Conservation (phyloP, 2,113 vertebrate species). For the Eulacestoma nigropectus region DNA sequence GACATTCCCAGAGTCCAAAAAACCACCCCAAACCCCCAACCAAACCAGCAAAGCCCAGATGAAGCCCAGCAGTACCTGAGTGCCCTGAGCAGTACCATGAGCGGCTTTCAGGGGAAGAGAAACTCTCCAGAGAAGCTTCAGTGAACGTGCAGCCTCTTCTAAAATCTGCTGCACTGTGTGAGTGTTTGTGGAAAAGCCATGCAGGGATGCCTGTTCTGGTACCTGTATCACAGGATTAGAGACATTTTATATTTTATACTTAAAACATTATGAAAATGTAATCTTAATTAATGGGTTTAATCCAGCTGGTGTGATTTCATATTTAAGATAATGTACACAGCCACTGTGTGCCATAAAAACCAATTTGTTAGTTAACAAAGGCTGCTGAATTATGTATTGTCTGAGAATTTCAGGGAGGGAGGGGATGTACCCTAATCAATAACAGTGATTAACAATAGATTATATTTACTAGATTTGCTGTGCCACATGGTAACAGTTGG, state of each 20-base stretch:
- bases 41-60: background rate
- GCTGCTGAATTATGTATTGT: constrained; percentile 34
- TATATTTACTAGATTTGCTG: constrained; percentile 20
- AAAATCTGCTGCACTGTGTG: constrained; percentile 79
- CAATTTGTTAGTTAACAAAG: constrained; percentile 29
- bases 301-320: background rate
- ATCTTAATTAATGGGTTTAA: constrained; percentile 20
- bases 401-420: background rate
- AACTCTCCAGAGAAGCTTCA: constrained; percentile 90
- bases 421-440: constrained; percentile 45
- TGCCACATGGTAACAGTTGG: background rate
- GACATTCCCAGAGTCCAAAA: background rate
- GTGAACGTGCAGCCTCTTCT: constrained; percentile 81
- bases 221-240: constrained; percentile 14
- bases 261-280: background rate
- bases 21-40: accelerated
- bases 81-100: constrained; percentile 22
- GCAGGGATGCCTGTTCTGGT: constrained; percentile 53
- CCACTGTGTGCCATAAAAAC: background rate
- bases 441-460: constrained; percentile 52
- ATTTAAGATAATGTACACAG: background rate
- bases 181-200: constrained; percentile 61
- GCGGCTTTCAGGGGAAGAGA: constrained; percentile 72
- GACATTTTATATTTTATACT: background rate
- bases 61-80: constrained; percentile 55